phyloP scores from a whole-genome alignment of 2,888 invertebrate genomes.

The Temnothorax unifasciatus region DNA sequence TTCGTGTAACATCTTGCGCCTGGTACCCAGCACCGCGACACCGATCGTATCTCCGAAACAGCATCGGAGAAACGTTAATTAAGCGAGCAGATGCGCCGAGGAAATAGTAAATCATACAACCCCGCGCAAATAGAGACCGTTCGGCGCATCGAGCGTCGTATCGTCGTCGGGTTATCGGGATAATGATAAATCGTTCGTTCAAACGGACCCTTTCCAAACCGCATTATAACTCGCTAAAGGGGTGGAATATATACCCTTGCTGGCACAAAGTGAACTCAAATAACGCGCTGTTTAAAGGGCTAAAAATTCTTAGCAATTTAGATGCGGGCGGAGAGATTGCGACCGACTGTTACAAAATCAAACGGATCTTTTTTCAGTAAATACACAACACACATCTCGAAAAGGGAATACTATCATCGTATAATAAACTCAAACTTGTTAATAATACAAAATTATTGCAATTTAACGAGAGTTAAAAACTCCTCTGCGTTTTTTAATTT shows the following conservation, averaged over 20 bases:
- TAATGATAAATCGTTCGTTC: slow-evolving; percentile 83
- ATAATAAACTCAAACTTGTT: background rate
- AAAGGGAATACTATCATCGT: background rate
- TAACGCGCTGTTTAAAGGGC: slow-evolving; percentile 12
- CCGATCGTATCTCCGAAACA: slow-evolving; percentile 74
- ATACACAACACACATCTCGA: background rate
- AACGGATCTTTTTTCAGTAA: background rate
- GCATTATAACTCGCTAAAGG: slow-evolving; percentile 80
- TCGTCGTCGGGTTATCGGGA: slow-evolving; percentile 82
- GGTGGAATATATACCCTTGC: slow-evolving; percentile 55
- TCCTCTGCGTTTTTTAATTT: slow-evolving; percentile 48
- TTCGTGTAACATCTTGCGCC: slow-evolving; percentile 58
- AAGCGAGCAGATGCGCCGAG: slow-evolving; percentile 77
- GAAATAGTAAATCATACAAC: slow-evolving; percentile 76
- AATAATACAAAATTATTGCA: background rate
- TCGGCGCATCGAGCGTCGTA: slow-evolving; percentile 79
- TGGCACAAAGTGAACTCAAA: slow-evolving; percentile 73
- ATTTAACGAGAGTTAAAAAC: background rate
- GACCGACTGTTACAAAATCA: slow-evolving; percentile 9
- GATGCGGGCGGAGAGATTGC: slow-evolving; percentile 7
- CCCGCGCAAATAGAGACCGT: slow-evolving; percentile 70
- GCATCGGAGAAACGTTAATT: slow-evolving; percentile 76
- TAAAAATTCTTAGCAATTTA: slow-evolving; percentile 35
- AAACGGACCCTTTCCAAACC: slow-evolving; percentile 67
- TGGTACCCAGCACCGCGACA: slow-evolving; percentile 30